Conservation (phyloP, 2,888 invertebrate genomes). For the Drosophila algonquin region DNA sequence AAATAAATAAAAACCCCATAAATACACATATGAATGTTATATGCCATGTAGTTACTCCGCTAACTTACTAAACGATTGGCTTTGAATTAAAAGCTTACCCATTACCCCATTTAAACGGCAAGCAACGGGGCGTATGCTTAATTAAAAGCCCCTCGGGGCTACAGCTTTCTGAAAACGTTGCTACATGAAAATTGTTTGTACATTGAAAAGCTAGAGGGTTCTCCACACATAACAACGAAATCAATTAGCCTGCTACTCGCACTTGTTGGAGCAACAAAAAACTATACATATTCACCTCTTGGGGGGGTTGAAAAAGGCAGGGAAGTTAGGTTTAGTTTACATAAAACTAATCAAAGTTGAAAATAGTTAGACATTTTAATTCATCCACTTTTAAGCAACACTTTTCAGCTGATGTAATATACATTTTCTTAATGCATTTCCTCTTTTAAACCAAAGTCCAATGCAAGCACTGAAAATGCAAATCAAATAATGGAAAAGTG, state of each 20-base stretch:
- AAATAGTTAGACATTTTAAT: background rate
- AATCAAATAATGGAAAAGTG: slow-evolving; percentile 43
- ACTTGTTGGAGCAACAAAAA: background rate
- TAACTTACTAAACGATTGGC: slow-evolving; percentile 44
- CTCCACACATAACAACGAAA: background rate
- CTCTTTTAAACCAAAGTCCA: background rate
- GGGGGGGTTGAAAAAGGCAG: background rate
- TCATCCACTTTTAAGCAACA: background rate
- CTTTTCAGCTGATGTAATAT: background rate
- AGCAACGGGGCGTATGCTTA: slow-evolving; percentile 33
- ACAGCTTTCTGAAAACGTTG: background rate
- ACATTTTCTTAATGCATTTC: background rate
- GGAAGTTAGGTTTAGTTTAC: background rate
- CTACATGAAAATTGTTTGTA: background rate
- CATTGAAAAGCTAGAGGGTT: slow-evolving; percentile 1
- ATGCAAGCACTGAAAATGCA: slow-evolving; percentile 19
- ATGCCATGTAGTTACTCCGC: slow-evolving; percentile 1
- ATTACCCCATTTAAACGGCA: slow-evolving; percentile 1
- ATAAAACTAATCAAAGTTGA: background rate
- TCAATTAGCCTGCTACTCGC: slow-evolving; percentile 14
- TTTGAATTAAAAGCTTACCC: slow-evolving; percentile 23
- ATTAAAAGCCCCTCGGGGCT: slow-evolving; percentile 27
- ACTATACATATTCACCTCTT: too few species aligned
- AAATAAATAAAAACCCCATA: slow-evolving; percentile 34
- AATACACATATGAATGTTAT: slow-evolving; percentile 14